These are phyloP conservation scores for Pollachius pollachius DNA, from an alignment of 2,113 vertebrate species.

Conservation along the genomic window DNA sequence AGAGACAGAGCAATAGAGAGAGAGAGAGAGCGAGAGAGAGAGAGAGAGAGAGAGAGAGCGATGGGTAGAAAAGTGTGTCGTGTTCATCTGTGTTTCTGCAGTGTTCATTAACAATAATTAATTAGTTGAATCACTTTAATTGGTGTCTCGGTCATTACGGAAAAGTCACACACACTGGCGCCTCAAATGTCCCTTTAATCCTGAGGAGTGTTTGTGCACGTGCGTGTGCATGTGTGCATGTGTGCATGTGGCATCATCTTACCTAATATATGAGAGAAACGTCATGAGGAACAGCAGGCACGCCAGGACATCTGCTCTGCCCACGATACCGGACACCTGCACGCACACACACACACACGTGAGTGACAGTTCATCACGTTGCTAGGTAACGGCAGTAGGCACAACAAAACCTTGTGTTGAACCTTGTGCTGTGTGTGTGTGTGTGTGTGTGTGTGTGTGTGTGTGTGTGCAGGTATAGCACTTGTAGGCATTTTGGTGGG, in stretches of 20 bases:
- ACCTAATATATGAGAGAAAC: slow-evolving; percentile 96
- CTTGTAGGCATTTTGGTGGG: neutral
- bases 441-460: slow-evolving; percentile 4
- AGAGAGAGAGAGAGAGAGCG: too few relatives aligned
- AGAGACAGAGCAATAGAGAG: too few relatives aligned
- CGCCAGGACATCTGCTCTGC: slow-evolving; percentile 91
- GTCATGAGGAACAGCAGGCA: slow-evolving; percentile 91
- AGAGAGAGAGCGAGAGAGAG: too few relatives aligned
- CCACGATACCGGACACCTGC: slow-evolving; percentile 96
- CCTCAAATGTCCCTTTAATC: too few relatives aligned
- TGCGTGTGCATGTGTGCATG: too few relatives aligned
- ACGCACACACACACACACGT: slow-evolving; percentile 30
- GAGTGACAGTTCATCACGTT: slow-evolving; percentile 7
- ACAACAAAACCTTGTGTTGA: neutral
- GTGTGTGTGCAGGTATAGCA: neutral
- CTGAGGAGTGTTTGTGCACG: neutral
- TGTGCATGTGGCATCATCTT: slow-evolving; percentile 28
- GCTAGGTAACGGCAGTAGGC: slow-evolving; percentile 6
- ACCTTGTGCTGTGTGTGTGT: neutral
- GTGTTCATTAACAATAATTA: too few relatives aligned
- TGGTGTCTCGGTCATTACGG: too few relatives aligned
- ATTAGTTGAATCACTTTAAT: too few relatives aligned
- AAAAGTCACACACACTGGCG: too few relatives aligned
- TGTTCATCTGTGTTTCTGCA: too few relatives aligned
- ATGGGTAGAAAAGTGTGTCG: too few relatives aligned